These are phyloP conservation scores for Lasioglossum albipes DNA, from an alignment of 1,140 invertebrate species.

Conservation along the genomic window DNA sequence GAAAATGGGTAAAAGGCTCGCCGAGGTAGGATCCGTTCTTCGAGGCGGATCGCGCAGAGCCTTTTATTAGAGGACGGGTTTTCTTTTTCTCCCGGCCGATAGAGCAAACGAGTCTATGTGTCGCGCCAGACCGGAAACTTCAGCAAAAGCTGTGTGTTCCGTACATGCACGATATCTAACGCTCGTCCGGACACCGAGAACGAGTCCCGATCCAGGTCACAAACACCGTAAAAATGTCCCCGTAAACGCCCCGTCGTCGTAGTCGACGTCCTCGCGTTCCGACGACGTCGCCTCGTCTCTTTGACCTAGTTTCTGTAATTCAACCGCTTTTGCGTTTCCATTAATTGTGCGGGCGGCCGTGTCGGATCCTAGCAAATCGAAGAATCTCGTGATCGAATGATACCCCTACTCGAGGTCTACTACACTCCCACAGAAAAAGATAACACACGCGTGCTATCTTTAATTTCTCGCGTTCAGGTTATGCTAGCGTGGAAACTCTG, in stretches of 20 bases:
- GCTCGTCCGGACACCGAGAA: background rate
- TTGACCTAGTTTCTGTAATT: background rate
- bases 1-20: conserved; percentile 30
- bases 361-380: background rate
- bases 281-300: no score
- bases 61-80: background rate
- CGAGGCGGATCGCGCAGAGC: background rate
- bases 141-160: background rate
- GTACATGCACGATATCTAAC: background rate
- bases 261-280: background rate
- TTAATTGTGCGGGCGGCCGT: background rate
- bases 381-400: no score
- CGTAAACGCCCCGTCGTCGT: background rate
- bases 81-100: conserved; percentile 1
- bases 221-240: background rate
- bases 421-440: no score
- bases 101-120: background rate
- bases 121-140: conserved; percentile 23
- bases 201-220: background rate
- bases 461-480: no score
- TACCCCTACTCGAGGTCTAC: no score
- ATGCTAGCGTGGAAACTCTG: no score
- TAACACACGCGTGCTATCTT: no score
- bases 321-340: background rate
- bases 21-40: conserved; percentile 2